These are phyloP conservation scores for Pogonophryne albipinna DNA, from an alignment of 2,797 vertebrate genomes.

Conservation along the genomic window DNA sequence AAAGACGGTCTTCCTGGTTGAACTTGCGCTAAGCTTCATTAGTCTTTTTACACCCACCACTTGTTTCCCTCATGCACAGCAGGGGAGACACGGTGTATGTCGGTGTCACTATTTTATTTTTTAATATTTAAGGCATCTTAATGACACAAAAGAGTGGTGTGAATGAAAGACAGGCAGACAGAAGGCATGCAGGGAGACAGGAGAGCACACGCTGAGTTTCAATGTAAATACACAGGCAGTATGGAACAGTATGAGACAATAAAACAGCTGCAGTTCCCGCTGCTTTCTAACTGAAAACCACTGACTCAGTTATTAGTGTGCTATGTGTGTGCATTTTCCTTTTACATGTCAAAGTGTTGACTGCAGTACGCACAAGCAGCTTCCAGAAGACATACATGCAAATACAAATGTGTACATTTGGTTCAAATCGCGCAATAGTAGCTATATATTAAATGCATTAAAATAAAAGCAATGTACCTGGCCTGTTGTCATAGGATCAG, in stretches of 20 bases:
- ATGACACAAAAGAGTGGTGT: not conserved
- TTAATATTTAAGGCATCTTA: constrained; percentile 20
- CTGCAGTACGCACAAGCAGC: too few relatives aligned
- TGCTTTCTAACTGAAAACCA: constrained; percentile 6
- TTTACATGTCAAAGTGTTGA: too few relatives aligned
- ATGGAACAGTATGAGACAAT: not conserved
- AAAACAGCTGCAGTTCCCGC: not conserved
- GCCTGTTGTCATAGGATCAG: too few relatives aligned
- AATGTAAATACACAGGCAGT: not conserved
- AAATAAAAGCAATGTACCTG: too few relatives aligned
- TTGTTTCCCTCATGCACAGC: not conserved
- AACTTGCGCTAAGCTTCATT: not conserved
- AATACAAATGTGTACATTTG: too few relatives aligned
- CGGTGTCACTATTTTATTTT: not conserved
- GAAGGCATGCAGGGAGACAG: constrained; percentile 12
- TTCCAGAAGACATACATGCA: too few relatives aligned
- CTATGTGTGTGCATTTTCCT: not conserved
- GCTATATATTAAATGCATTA: too few relatives aligned
- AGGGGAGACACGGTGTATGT: not conserved
- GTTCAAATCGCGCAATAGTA: too few relatives aligned
- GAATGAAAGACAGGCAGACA: not conserved
- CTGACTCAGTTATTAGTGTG: not conserved
- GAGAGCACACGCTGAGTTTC: not conserved
- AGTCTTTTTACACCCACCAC: not conserved
- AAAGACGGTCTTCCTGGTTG: too few relatives aligned